These are phyloP conservation scores for Coenobita brevimanus DNA, from an alignment of 1,140 invertebrate species.

Conservation along the genomic window DNA sequence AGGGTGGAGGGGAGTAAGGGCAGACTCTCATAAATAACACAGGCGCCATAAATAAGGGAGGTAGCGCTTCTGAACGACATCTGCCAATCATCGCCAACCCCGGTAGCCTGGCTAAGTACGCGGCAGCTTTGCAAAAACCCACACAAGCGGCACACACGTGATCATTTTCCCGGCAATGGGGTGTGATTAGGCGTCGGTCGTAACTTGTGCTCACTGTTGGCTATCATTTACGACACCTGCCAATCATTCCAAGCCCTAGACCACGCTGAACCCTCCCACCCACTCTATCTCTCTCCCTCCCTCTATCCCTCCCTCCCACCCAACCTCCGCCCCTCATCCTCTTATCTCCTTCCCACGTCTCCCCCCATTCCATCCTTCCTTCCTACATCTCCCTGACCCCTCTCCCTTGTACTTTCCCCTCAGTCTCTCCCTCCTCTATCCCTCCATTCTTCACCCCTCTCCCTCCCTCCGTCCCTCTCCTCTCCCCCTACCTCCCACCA, in stretches of 20 bases:
- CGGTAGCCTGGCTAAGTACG: conserved; percentile 62
- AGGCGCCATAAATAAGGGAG: conserved; percentile 45
- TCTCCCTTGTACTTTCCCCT: too few species aligned
- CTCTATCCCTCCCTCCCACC: too few species aligned
- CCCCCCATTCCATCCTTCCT: too few species aligned
- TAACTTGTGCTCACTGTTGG: conserved; percentile 46
- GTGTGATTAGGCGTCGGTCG: conserved; percentile 49
- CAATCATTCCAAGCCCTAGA: conserved; percentile 32
- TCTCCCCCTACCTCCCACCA: background rate
- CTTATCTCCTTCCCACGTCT: too few species aligned
- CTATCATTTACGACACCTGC: conserved; percentile 61
- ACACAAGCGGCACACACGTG: conserved; percentile 51
- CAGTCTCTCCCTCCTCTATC: too few species aligned
- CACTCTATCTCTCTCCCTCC: too few species aligned
- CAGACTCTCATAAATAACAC: conserved; percentile 45
- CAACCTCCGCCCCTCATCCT: too few species aligned
- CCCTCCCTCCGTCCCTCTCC: too few species aligned
- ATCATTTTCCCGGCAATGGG: conserved; percentile 53
- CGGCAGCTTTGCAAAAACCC: conserved; percentile 61
- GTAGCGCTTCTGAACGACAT: conserved; percentile 57
- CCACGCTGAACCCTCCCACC: background rate
- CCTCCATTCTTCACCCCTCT: too few species aligned
- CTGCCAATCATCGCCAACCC: conserved; percentile 64
- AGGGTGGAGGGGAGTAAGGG: background rate
- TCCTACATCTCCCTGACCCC: background rate